These are phyloP conservation scores for Pegea sp. DNA, from an alignment of 23 tunicate species.

Conservation along the genomic window DNA sequence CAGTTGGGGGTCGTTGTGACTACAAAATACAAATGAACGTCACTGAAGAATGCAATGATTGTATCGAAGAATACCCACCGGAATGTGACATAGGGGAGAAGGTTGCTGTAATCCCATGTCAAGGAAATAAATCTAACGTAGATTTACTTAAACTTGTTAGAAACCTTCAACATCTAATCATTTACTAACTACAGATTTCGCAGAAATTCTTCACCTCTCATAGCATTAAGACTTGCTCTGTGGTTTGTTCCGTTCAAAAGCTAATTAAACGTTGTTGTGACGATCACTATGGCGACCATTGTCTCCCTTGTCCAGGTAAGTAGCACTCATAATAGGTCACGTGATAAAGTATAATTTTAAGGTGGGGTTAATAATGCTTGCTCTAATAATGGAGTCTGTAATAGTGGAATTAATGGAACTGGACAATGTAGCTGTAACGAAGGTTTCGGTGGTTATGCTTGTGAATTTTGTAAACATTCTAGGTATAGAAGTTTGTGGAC, in stretches of 20 bases:
- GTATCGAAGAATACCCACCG: too few species aligned
- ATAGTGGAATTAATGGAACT: conserved; percentile 35
- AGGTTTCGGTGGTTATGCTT: conserved; percentile 46
- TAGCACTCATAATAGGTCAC: background rate
- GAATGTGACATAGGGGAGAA: too few species aligned
- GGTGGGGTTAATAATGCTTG: conserved; percentile 11
- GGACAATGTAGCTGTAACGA: conserved; percentile 50
- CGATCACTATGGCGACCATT: conserved; percentile 29
- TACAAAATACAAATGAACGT: too few species aligned
- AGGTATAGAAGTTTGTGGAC: conserved; percentile 12
- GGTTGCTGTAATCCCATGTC: too few species aligned
- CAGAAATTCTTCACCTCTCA: too few species aligned
- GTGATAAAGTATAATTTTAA: background rate
- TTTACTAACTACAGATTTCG: too few species aligned
- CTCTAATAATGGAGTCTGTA: conserved; percentile 37
- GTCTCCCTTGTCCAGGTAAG: conserved; percentile 79
- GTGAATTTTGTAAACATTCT: conserved; percentile 44
- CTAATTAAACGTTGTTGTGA: conserved; percentile 25
- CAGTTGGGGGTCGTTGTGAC: conserved; percentile 74
- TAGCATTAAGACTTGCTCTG: too few species aligned
- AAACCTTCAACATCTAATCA: too few species aligned
- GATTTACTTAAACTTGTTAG: too few species aligned
- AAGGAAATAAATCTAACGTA: too few species aligned
- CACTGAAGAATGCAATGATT: too few species aligned
- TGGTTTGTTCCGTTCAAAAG: conserved; percentile 10